Percentiles rank a stretch among this genome's conserved stretches.
Evolutionary conservation across 1,140 invertebrate species (phyloP).

Genomic region (Eurytemora carolleeae): DNA sequence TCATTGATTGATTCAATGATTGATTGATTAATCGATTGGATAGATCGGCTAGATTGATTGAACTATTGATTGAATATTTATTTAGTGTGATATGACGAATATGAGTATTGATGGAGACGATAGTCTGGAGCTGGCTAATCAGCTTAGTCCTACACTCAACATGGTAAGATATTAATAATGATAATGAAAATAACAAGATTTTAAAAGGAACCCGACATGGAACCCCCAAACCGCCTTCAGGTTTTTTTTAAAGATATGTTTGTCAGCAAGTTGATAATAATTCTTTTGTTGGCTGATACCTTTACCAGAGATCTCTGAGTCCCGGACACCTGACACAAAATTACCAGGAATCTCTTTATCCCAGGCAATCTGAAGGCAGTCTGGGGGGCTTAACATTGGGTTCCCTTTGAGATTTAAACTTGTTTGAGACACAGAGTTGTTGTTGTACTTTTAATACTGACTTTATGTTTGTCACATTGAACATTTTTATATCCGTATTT

Average conservation of each 20-base stretch:
- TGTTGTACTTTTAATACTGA: no score
- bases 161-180: neutral
- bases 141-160: neutral
- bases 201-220: no score
- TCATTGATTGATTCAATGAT: neutral
- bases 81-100: neutral
- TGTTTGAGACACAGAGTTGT: no score
- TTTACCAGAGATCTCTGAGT: neutral
- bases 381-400: no score
- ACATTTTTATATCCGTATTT: neutral
- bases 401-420: no score
- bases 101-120: neutral
- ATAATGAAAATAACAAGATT: neutral
- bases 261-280: no score
- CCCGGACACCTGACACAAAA: no score
- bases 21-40: neutral
- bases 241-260: no score
- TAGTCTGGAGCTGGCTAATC: neutral
- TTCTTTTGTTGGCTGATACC: neutral
- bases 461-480: neutral
- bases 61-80: neutral
- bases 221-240: no score
- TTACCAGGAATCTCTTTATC: no score
- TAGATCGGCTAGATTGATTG: neutral
- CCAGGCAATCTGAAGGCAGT: no score